These are phyloP conservation scores for Drosophila mayri DNA, from an alignment of 1,140 invertebrate genomes.

Conservation along the genomic window DNA sequence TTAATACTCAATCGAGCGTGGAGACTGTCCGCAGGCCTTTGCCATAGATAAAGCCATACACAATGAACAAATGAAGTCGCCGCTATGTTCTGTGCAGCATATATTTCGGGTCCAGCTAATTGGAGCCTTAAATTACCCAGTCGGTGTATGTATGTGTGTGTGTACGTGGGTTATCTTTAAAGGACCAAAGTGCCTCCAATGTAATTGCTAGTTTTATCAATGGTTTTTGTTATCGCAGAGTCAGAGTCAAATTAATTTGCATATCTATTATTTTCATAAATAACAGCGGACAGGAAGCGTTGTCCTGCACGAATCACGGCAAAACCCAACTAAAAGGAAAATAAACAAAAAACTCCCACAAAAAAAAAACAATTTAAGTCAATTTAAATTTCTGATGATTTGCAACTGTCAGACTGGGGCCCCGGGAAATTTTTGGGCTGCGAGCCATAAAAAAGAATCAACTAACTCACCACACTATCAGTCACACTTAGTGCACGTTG, in stretches of 20 bases:
- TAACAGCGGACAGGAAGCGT: conserved; percentile 49
- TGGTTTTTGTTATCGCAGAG: conserved; percentile 48
- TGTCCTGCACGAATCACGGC: conserved; percentile 65
- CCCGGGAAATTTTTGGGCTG: conserved; percentile 28
- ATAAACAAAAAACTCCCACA: conserved; percentile 10
- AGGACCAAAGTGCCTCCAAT: conserved; percentile 16
- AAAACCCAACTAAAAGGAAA: conserved; percentile 35
- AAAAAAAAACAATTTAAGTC: conserved; percentile 82
- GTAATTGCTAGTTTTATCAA: conserved; percentile 78
- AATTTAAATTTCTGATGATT: conserved; percentile 83
- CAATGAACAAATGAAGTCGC: conserved; percentile 62
- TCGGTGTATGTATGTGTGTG: neutral
- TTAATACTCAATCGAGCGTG: conserved; percentile 60
- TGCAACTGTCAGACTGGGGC: conserved; percentile 73
- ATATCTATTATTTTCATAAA: conserved; percentile 83
- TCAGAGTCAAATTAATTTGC: conserved; percentile 71
- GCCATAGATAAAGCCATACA: conserved; percentile 57
- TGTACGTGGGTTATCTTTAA: conserved; percentile 49
- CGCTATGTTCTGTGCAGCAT: conserved; percentile 44
- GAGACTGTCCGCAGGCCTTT: conserved; percentile 35
- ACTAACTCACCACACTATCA: conserved; percentile 82
- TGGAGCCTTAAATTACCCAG: conserved; percentile 66
- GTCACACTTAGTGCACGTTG: conserved; percentile 80
- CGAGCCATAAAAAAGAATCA: conserved; percentile 74
- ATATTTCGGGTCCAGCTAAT: conserved; percentile 67